Evolutionary conservation across 1,140 invertebrate genomes (phyloP).

Genomic region (Maconellicoccus hirsutus): DNA sequence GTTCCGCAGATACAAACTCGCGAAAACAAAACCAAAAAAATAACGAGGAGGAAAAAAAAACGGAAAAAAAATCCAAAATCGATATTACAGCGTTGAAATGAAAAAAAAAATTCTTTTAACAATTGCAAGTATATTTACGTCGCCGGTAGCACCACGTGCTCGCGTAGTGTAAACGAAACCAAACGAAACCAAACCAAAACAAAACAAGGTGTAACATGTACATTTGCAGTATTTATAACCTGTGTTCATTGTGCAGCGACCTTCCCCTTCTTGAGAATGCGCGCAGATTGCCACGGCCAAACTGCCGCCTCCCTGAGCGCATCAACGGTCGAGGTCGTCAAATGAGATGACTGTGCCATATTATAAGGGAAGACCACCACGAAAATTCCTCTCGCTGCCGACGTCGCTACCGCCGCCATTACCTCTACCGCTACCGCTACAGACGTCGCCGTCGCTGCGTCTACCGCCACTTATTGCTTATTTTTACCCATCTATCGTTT

Average conservation of each 20-base stretch:
- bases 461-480: too few species aligned
- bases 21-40: neutral
- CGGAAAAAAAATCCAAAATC: too few species aligned
- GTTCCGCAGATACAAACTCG: too few species aligned
- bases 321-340: slow-evolving; percentile 7
- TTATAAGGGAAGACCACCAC: too few species aligned
- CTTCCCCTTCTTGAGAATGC: slow-evolving; percentile 18
- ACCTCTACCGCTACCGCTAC: too few species aligned
- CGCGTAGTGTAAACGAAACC: neutral
- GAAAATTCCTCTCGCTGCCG: too few species aligned
- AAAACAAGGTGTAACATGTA: slow-evolving; percentile 17
- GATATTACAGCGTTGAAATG: too few species aligned
- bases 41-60: too few species aligned
- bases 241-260: slow-evolving; percentile 4
- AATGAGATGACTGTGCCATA: neutral
- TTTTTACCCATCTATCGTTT: too few species aligned
- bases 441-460: too few species aligned
- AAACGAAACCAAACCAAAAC: slow-evolving; percentile 13
- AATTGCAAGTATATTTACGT: slow-evolving; percentile 22
- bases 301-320: neutral
- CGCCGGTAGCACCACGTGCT: slow-evolving; percentile 21
- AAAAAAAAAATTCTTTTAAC: slow-evolving; percentile 5
- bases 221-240: slow-evolving; percentile 16
- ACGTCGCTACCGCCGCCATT: too few species aligned
- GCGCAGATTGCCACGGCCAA: slow-evolving; percentile 15